Evolutionary conservation across 2,888 invertebrate species (phyloP).

Genomic region (Cancer borealis): DNA sequence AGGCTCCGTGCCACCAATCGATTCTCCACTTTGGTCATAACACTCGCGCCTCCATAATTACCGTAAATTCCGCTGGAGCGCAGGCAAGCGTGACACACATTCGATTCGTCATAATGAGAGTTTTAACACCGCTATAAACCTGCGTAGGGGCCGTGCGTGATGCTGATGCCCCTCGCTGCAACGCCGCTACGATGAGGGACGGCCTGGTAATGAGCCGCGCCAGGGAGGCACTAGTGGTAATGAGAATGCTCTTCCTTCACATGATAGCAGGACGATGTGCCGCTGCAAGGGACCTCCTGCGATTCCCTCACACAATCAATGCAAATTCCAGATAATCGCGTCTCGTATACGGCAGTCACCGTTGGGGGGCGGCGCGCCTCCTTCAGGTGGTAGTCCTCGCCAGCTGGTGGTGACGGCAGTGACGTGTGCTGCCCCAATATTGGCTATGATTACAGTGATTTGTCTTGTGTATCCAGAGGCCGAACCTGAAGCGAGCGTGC

Average conservation of each 20-base stretch:
- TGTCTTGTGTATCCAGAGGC: background rate
- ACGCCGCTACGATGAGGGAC: background rate
- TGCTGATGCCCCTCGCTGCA: background rate
- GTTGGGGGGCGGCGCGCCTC: background rate
- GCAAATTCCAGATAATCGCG: background rate
- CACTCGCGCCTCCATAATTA: background rate
- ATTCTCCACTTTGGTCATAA: background rate
- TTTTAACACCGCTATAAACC: conserved; percentile 3
- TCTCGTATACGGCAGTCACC: background rate
- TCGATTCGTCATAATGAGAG: conserved; percentile 24
- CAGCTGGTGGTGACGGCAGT: conserved; percentile 1
- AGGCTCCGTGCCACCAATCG: background rate
- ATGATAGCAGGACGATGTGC: background rate
- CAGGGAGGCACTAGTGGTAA: background rate
- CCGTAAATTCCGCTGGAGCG: background rate
- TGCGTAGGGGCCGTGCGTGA: background rate
- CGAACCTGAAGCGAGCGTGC: background rate
- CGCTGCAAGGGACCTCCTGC: background rate
- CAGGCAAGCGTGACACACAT: background rate
- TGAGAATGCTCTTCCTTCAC: background rate
- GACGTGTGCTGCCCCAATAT: background rate
- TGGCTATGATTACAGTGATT: background rate
- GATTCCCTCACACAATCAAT: background rate
- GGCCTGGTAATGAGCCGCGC: background rate
- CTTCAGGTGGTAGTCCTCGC: background rate